Evolutionary conservation across 2,888 invertebrate species (phyloP), one percentile per base, ranked within the genome.

Genomic region (Trissonchulus sp.): DNA sequence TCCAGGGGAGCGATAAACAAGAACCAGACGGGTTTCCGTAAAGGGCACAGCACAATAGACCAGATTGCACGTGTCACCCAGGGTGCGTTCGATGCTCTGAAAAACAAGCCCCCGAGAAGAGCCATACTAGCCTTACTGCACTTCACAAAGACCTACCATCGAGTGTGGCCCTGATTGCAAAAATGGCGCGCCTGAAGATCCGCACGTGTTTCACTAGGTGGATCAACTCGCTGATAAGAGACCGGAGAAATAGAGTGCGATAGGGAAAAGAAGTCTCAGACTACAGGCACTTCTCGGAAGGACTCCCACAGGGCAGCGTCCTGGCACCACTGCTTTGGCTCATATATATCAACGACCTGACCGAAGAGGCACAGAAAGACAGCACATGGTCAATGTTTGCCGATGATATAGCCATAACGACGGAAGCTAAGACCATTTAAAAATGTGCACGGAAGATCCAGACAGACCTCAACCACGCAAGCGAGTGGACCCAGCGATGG

Each of bases 281-380:
- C 60, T 60, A n/a, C 18, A 60, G 18, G 60, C 18, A 18, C 60
- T 60, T 60, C n/a, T n/a, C 18, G 60, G 60, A 60, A 60, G 60
- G n/a, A 60, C 60, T 60, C 18, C 60, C 60, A 60, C 60, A 60
- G 60, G 60, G 60, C n/a, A 60, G 60, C n/a, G 60, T 60, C 18
- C 60, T 60, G 60, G 60, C 60, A 60, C 60, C 60, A 60, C 60
- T 60, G n/a, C 60, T 60, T n/a, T 60, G 60, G 60, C 60, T 60
- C 60, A 60, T 60, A 18, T 60, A 60, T n/a, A n/a, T 60, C n/a
- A 60, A 60, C n/a, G 60, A 60, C 60, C 18, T 60, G n/a, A 60
- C 18, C 60, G 60, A 18, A 60, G 60, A n/a, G n/a, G n/a, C n/a
- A n/a, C n/a, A n/a, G n/a, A n/a, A n/a, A n/a, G n/a, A n/a, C n/a